These are phyloP conservation scores for Orchesella cincta DNA, from an alignment of 1,140 invertebrate genomes.

Conservation along the genomic window DNA sequence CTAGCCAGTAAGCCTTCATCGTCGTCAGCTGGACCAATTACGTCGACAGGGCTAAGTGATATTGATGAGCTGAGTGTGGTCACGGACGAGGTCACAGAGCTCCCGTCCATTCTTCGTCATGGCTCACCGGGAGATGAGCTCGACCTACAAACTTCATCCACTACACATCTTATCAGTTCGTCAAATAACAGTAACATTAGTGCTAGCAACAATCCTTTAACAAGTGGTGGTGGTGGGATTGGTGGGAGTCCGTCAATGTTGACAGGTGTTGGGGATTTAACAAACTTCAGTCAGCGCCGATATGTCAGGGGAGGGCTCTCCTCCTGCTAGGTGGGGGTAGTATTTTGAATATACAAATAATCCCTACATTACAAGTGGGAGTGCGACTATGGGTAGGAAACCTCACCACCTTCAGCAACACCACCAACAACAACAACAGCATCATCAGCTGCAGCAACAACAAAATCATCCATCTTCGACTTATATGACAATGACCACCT, in stretches of 20 bases:
- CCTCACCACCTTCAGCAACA: neutral
- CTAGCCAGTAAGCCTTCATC: constrained; percentile 42
- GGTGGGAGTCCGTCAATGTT: constrained; percentile 12
- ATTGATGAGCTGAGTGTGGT: constrained; percentile 50
- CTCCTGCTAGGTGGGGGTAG: constrained; percentile 2
- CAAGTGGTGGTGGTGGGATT: neutral
- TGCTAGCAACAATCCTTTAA: constrained; percentile 8
- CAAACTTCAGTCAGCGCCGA: neutral
- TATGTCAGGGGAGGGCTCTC: neutral
- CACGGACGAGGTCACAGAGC: constrained; percentile 39
- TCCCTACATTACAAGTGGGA: constrained; percentile 5
- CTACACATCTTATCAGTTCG: constrained; percentile 19
- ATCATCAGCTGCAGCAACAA: constrained; percentile 3
- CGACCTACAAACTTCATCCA: constrained; percentile 26
- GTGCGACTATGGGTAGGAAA: neutral
- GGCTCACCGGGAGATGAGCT: constrained; percentile 19
- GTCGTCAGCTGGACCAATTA: constrained; percentile 32
- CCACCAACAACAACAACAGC: neutral
- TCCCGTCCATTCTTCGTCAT: constrained; percentile 40
- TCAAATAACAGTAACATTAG: neutral
- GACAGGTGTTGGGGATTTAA: constrained; percentile 19
- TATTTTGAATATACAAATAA: neutral
- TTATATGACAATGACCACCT: constrained; percentile 4
- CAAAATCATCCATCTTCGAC: constrained; percentile 5
- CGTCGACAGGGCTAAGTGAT: constrained; percentile 46